Base-by-base conservation (phyloP, 2,888 invertebrate species). In the Eupsilia transversa region DNA sequence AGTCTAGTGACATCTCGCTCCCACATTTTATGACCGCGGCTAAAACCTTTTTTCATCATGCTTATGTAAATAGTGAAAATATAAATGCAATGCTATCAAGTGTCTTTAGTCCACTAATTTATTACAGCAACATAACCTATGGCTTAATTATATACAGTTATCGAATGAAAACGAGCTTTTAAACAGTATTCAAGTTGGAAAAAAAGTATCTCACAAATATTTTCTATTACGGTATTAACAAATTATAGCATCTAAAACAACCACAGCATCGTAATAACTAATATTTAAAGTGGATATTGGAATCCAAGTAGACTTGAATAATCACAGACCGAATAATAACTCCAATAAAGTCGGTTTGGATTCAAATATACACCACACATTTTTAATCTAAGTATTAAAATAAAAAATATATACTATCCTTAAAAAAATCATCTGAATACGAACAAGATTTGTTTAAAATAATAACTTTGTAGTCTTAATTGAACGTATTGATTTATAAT, bases 241-340 rank as follows among this genome's bases (percentile, higher is more conserved):
- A 77, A 43, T 43, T 35, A 59, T 38, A 75, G 10, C 12, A 74
- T 76, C 27, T 77, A 80, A n/a, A n/a, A 52, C 43, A 80, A 72
- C 30, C 43, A 54, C 77, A 65, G 56, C 23, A 54, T 43, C 20
- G 4, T 41, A 6, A 30, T 56, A 73, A 41, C 56, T 57, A 63
- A 46, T 56, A 46, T 49, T 41, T 76, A 33, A 57, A 49, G 49
- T 43, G 43, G 41, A 61, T 57, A 41, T 73, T 46, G 33, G n/a
- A 80, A 63, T 57, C 63, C 57, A 63, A 12, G 0, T 77, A 64
- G 63, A 74, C 49, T 80, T 52, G 30, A 57, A 61, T 33, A 49
- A 77, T 56, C 74, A 75, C 77, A 75, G 77, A 77, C 49, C 56
- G 17, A 76, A 76, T 38, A 74, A 52, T 74, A 59, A 77, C 64